A percentile compares a stretch with the other conserved stretches of the same genome.
Conservation (phyloP, 2,888 invertebrate species). For the Pyralis farinalis region DNA sequence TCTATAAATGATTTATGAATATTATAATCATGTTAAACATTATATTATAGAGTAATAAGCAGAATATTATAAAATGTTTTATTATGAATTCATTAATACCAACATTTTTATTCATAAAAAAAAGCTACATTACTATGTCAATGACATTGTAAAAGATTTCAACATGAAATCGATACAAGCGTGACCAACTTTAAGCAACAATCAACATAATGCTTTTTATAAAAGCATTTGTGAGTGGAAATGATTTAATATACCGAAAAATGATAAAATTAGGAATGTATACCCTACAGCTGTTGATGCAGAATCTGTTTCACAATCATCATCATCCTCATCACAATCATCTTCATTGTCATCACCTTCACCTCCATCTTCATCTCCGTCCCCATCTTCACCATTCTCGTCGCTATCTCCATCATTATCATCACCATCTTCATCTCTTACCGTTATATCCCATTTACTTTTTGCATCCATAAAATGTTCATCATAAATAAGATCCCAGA, state of each 20-base stretch:
- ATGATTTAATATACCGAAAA: slow-evolving; percentile 45
- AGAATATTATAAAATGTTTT: too few species aligned
- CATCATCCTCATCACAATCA: slow-evolving; percentile 9
- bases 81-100: neutral
- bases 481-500: slow-evolving; percentile 57
- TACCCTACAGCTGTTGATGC: slow-evolving; percentile 50
- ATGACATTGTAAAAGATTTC: slow-evolving; percentile 26
- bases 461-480: slow-evolving; percentile 53
- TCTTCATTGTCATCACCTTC: slow-evolving; percentile 13
- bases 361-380: slow-evolving; percentile 12
- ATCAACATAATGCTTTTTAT: slow-evolving; percentile 31
- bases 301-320: slow-evolving; percentile 25
- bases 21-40: too few species aligned
- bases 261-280: slow-evolving; percentile 47
- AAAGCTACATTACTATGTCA: neutral
- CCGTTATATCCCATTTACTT: slow-evolving; percentile 39
- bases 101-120: neutral
- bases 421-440: neutral
- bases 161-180: slow-evolving; percentile 25
- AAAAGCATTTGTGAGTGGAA: slow-evolving; percentile 40
- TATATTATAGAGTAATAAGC: too few species aligned
- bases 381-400: neutral
- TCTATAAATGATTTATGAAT: too few species aligned
- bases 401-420: neutral
- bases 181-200: neutral